A percentile compares a stretch with the other conserved stretches of the same genome.
These are phyloP conservation scores for Ptychadena robeensis DNA, from an alignment of 2,797 vertebrate species.

Conservation along the genomic window DNA sequence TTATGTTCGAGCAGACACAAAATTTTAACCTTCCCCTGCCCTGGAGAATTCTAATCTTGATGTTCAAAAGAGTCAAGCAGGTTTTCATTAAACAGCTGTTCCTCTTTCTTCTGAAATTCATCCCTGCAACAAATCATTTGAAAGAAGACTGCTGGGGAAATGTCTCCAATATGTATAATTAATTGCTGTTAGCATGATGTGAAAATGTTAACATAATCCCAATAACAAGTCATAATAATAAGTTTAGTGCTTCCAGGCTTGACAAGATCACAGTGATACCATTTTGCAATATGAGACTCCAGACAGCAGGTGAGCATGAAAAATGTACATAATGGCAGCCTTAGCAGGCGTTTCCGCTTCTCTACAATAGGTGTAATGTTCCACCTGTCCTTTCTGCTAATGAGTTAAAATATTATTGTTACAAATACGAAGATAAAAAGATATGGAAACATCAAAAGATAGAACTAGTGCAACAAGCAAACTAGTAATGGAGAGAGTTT, in stretches of 20 bases:
- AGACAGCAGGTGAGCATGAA: conserved; percentile 33
- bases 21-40: not conserved
- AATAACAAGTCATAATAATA: conserved; percentile 21
- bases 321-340: conserved; percentile 24
- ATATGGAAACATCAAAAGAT: not conserved
- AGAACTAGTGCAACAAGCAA: not conserved
- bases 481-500: too few species aligned
- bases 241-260: conserved; percentile 20
- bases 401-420: not conserved
- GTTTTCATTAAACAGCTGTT: not conserved
- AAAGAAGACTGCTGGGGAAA: conserved; percentile 1
- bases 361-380: conserved; percentile 8
- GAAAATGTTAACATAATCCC: conserved; percentile 19
- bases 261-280: conserved; percentile 26
- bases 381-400: conserved; percentile 1
- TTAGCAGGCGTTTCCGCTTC: not conserved
- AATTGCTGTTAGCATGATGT: not conserved
- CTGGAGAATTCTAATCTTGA: not conserved
- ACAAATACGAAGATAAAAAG: not conserved
- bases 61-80: not conserved
- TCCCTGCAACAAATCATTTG: conserved; percentile 2
- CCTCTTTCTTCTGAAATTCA: not conserved
- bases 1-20: not conserved
- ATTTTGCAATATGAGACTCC: conserved; percentile 27
- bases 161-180: conserved; percentile 7